These are phyloP conservation scores for Ectemnius continuus DNA, from an alignment of 2,888 invertebrate species.

Conservation along the genomic window DNA sequence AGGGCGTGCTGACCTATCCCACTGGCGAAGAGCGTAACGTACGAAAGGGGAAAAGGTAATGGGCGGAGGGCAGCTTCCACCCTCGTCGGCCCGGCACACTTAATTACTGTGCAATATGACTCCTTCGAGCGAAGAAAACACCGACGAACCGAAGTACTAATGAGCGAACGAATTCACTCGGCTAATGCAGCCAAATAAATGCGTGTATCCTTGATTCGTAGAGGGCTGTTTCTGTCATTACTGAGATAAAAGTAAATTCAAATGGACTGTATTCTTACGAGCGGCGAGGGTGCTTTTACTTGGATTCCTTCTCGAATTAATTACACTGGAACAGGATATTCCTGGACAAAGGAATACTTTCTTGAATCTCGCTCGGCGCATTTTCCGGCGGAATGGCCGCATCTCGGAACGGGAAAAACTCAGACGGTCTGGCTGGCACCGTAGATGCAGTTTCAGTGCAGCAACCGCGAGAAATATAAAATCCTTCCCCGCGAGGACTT, in stretches of 20 bases:
- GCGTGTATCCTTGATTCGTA: too few species aligned
- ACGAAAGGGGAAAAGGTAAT: slow-evolving; percentile 57
- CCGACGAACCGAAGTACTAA: too few species aligned
- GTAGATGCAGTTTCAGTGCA: slow-evolving; percentile 68
- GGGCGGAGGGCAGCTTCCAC: slow-evolving; percentile 42
- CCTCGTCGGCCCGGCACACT: slow-evolving; percentile 38
- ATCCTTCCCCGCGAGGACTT: slow-evolving; percentile 68
- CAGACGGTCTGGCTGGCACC: slow-evolving; percentile 75
- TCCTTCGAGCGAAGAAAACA: background rate
- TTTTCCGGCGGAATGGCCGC: slow-evolving; percentile 27
- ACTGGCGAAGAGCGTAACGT: slow-evolving; percentile 45
- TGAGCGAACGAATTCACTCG: too few species aligned
- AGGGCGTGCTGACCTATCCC: slow-evolving; percentile 67
- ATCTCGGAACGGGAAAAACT: slow-evolving; percentile 43
- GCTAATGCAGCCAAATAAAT: too few species aligned
- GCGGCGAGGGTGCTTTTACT: too few species aligned
- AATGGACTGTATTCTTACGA: too few species aligned
- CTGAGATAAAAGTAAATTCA: too few species aligned
- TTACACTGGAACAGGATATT: slow-evolving; percentile 23
- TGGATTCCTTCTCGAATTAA: background rate
- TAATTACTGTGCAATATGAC: slow-evolving; percentile 56
- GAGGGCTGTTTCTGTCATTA: too few species aligned
- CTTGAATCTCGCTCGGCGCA: slow-evolving; percentile 34
- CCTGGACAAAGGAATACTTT: slow-evolving; percentile 23
- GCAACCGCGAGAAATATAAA: slow-evolving; percentile 72